phyloP scores from a whole-genome alignment of 2,797 vertebrate genomes.

The Ataeniobius toweri region DNA sequence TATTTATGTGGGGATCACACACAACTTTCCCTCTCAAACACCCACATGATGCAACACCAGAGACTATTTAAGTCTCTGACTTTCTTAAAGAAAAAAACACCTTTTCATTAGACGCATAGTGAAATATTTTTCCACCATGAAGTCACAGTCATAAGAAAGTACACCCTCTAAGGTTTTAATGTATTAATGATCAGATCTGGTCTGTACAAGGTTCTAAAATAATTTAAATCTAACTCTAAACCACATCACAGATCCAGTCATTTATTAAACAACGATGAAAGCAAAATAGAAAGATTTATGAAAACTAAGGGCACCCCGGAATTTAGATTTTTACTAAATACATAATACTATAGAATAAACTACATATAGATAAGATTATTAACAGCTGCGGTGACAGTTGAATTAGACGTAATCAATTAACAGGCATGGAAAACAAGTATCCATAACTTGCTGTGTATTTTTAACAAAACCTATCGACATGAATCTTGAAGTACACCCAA shows the following conservation, averaged over 20 bases:
- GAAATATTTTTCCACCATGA: background rate
- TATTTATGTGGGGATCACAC: conserved; percentile 7
- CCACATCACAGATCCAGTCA: background rate
- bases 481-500: background rate
- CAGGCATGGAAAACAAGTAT: background rate
- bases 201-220: background rate
- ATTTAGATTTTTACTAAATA: background rate
- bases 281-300: background rate
- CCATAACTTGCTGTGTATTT: background rate
- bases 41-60: background rate
- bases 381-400: background rate
- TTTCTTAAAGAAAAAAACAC: background rate
- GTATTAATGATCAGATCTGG: background rate
- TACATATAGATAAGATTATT: background rate
- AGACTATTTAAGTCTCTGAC: background rate
- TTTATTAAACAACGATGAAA: background rate
- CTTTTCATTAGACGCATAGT: background rate
- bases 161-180: background rate
- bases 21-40: background rate
- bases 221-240: background rate
- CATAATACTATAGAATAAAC: background rate
- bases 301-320: background rate
- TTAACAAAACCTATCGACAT: background rate
- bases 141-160: background rate
- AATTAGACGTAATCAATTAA: background rate